These are phyloP conservation scores for Xiphias gladius DNA, from an alignment of 2,113 vertebrate genomes.

Conservation along the genomic window DNA sequence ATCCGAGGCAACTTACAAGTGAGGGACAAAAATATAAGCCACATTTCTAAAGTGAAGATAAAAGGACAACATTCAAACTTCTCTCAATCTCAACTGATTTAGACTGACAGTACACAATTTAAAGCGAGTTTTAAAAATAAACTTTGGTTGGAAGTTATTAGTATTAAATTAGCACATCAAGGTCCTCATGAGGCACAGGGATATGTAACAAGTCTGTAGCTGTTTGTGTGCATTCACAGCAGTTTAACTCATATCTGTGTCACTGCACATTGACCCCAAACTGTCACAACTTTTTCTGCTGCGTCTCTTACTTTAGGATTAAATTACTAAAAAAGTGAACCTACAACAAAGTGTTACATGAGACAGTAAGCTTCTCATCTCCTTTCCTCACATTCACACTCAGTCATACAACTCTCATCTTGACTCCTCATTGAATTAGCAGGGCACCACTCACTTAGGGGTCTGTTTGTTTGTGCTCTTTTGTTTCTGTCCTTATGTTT, in stretches of 20 bases:
- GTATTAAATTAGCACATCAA: constrained; percentile 53
- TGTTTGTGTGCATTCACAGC: constrained; percentile 51
- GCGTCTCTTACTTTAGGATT: constrained; percentile 20
- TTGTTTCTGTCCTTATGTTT: too few species aligned
- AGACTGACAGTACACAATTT: constrained; percentile 6
- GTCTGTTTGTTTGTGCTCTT: neutral
- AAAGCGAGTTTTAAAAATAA: constrained; percentile 46
- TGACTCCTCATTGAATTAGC: neutral
- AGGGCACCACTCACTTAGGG: neutral
- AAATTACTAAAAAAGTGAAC: constrained; percentile 34
- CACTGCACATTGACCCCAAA: constrained; percentile 62
- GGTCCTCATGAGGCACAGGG: constrained; percentile 13
- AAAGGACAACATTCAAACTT: neutral
- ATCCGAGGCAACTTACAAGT: too few species aligned
- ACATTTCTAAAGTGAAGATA: constrained; percentile 6
- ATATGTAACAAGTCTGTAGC: constrained; percentile 36
- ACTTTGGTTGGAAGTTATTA: constrained; percentile 46
- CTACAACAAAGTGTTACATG: neutral
- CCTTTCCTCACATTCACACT: neutral
- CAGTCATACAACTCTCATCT: neutral
- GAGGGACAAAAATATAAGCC: neutral
- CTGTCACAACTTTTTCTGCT: constrained; percentile 60
- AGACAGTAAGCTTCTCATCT: neutral
- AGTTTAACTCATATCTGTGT: constrained; percentile 39
- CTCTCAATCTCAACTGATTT: neutral